phyloP scores from a whole-genome alignment of 2,888 invertebrate species.

The Mantis religiosa region DNA sequence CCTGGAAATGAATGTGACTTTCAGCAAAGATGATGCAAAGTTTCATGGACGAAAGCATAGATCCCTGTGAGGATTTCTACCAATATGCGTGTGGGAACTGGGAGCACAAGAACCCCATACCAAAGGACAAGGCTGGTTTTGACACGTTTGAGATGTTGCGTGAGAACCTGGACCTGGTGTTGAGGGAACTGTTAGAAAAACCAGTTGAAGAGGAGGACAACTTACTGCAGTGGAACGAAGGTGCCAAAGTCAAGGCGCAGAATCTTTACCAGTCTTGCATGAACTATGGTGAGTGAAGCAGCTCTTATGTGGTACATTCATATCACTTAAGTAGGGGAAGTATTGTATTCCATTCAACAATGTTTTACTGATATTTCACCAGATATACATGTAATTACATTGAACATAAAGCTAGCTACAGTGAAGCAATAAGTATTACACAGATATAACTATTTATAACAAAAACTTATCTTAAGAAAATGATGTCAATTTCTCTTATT shows the following conservation, averaged over 20 bases:
- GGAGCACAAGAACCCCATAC: conserved; percentile 78
- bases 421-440: no score
- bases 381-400: no score
- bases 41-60: conserved; percentile 67
- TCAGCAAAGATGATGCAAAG: conserved; percentile 53
- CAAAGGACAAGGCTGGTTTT: conserved; percentile 81
- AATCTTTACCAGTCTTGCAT: conserved; percentile 82
- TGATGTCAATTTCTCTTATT: no score
- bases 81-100: conserved; percentile 85
- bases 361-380: no score
- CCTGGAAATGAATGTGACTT: not conserved
- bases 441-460: no score
- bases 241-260: conserved; percentile 77
- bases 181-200: conserved; percentile 63
- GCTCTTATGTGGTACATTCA: no score
- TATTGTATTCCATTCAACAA: no score
- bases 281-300: conserved; percentile 60
- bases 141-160: conserved; percentile 87
- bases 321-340: no score
- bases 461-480: no score
- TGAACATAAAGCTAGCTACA: no score
- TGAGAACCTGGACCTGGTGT: conserved; percentile 69
- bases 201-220: conserved; percentile 36
- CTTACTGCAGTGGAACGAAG: conserved; percentile 40
- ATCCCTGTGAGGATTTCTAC: conserved; percentile 81